A percentile compares a stretch with the other conserved stretches of the same genome.
phyloP scores from a whole-genome alignment of 2,113 vertebrate species.

The Panthera leo region DNA sequence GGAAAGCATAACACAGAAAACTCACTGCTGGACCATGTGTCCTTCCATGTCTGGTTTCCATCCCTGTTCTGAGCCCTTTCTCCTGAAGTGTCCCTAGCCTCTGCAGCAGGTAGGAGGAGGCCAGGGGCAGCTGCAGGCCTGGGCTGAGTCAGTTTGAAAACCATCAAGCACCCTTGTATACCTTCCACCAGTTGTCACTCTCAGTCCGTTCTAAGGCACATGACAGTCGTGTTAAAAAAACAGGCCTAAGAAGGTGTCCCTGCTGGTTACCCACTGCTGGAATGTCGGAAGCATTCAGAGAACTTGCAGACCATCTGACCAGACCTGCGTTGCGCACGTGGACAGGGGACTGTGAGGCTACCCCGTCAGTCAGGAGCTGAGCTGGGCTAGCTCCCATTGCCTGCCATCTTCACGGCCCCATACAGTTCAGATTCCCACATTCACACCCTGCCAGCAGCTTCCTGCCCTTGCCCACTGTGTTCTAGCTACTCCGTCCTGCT shows the following conservation, averaged over 20 bases:
- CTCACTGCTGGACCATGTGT: not conserved
- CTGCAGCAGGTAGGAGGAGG: not conserved
- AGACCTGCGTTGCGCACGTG: not conserved
- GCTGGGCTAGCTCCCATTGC: not conserved
- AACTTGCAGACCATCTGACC: not conserved
- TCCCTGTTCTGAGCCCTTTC: not conserved
- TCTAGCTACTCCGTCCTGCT: not conserved
- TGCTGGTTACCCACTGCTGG: too few relatives aligned
- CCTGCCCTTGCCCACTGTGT: not conserved
- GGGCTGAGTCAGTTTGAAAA: not conserved
- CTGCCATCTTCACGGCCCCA: not conserved
- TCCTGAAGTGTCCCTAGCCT: not conserved
- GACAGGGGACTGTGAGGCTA: not conserved
- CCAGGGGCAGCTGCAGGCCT: not conserved
- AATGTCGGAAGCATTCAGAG: not conserved
- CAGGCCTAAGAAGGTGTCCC: not conserved
- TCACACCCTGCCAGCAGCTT: not conserved
- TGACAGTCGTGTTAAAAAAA: not conserved
- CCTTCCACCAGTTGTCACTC: not conserved
- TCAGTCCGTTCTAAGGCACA: not conserved
- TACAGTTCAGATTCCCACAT: rapidly evolving
- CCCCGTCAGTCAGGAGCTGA: not conserved
- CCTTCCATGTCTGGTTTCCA: not conserved
- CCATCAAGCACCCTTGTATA: not conserved
- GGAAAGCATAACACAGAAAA: not conserved